These are phyloP conservation scores for Gadus chalcogrammus DNA, from an alignment of 2,113 vertebrate genomes.

Conservation along the genomic window DNA sequence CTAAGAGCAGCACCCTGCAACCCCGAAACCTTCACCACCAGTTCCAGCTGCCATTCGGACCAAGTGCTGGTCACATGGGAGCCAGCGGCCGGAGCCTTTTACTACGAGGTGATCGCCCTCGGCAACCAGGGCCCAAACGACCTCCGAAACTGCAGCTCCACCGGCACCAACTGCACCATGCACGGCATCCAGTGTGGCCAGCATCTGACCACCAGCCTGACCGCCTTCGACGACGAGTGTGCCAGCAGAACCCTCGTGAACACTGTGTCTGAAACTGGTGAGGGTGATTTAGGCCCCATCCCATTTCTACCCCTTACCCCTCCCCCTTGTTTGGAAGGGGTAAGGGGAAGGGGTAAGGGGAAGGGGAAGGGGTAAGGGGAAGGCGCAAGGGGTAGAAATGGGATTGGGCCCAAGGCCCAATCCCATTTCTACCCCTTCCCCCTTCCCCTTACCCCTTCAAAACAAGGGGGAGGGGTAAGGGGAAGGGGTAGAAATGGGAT, in stretches of 20 bases:
- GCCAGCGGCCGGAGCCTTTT: constrained; percentile 56
- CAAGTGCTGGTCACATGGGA: constrained; percentile 69
- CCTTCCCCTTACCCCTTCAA: too few relatives aligned
- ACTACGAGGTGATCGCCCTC: constrained; percentile 62
- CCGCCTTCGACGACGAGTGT: constrained; percentile 67
- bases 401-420: too few relatives aligned
- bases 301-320: too few relatives aligned
- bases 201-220: constrained; percentile 64
- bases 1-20: constrained; percentile 71
- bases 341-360: too few relatives aligned
- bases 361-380: too few relatives aligned
- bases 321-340: too few relatives aligned
- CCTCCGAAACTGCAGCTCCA: constrained; percentile 70
- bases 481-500: too few relatives aligned
- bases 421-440: too few relatives aligned
- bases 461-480: too few relatives aligned
- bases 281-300: constrained; percentile 9
- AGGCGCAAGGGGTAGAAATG: too few relatives aligned
- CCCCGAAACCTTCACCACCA: constrained; percentile 60
- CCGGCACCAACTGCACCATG: constrained; percentile 69
- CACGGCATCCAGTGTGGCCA: constrained; percentile 67
- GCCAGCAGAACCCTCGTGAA: constrained; percentile 53
- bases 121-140: constrained; percentile 56
- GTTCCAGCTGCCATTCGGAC: constrained; percentile 50
- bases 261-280: constrained; percentile 65